Conservation (phyloP, 2,888 invertebrate genomes). For the Acanthosepion esculentum region DNA sequence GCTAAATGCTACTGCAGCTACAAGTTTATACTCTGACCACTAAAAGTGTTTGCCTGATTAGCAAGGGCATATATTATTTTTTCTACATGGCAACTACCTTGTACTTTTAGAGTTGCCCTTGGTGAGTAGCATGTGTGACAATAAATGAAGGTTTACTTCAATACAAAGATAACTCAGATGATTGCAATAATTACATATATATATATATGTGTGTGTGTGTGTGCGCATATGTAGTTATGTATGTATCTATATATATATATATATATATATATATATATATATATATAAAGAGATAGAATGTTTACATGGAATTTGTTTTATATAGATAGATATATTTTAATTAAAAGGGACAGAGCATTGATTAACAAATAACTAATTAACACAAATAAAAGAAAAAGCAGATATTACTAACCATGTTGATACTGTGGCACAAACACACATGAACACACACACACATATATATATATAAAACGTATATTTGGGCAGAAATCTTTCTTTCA, state of each 20-base stretch:
- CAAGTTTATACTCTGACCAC: constrained; percentile 6
- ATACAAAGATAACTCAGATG: not conserved
- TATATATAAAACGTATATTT: too few species aligned
- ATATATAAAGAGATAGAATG: not conserved
- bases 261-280: too few species aligned
- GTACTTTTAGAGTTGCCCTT: constrained; percentile 17
- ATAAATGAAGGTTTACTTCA: not conserved
- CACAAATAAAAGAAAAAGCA: not conserved
- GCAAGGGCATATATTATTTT: not conserved
- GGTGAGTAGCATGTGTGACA: not conserved
- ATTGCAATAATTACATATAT: not conserved
- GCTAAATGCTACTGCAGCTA: not conserved
- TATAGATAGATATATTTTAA: not conserved
- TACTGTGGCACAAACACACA: not conserved
- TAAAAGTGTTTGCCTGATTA: constrained; percentile 8
- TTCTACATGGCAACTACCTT: not conserved
- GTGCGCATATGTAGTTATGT: not conserved
- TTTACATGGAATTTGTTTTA: not conserved
- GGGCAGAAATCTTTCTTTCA: too few species aligned
- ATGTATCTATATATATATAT: too few species aligned
- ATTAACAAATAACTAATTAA: not conserved
- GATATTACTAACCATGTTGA: not conserved
- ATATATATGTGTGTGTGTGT: not conserved
- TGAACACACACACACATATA: not conserved
- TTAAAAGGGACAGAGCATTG: not conserved